Evolutionary conservation across 2,797 vertebrate species (phyloP), one percentile per base, ranked within the genome.

Genomic region (Phoebastria nigripes): DNA sequence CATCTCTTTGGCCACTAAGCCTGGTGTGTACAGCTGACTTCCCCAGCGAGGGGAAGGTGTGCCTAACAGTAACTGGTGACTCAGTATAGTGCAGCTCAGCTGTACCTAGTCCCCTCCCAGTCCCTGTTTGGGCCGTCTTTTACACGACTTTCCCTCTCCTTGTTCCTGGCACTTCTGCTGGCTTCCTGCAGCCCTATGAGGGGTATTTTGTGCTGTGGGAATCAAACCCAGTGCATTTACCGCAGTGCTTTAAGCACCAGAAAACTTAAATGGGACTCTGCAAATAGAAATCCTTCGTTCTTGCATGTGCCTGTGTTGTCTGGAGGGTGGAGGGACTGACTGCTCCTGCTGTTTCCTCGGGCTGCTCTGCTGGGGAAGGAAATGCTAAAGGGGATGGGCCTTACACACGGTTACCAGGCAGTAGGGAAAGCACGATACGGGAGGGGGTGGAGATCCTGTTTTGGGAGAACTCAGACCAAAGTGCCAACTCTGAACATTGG

Each of bases 391-490:
- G 61, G 62, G 26, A 12, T 51, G 90, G 69, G 79, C 12, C 26
- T 67, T 49, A 11, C 35, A 12, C 24, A 4, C 0, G 1, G 90
- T 92, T 96, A 92, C 80, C 70, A 79, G 73, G 93, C 88, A 82
- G 58, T 31, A 21, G 58, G 77, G 35, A 93, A 95, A 90, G 77
- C 80, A 70, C 0, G 1, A 28, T 19, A 31, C 1, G 2, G 83
- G 62, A 93, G 74, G 55, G 71, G 79, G 87, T 46, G 76, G 71
- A 87, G 63, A 87, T 59, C 69, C 49, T 92, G 31, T n/a, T 37
- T 83, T 42, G 61, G 71, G 76, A 95, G 66, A 87, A 16, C 61
- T 90, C 58, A 1, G 20, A 22, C 37, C 85, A 69, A 65, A 78
- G 52, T 82, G 90, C 52, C 78, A 61, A 6, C 56, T 74, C 61